A percentile compares a stretch with the other conserved stretches of the same genome.
phyloP scores from a whole-genome alignment of 2,797 vertebrate species.

The Thripadectes ignobilis region DNA sequence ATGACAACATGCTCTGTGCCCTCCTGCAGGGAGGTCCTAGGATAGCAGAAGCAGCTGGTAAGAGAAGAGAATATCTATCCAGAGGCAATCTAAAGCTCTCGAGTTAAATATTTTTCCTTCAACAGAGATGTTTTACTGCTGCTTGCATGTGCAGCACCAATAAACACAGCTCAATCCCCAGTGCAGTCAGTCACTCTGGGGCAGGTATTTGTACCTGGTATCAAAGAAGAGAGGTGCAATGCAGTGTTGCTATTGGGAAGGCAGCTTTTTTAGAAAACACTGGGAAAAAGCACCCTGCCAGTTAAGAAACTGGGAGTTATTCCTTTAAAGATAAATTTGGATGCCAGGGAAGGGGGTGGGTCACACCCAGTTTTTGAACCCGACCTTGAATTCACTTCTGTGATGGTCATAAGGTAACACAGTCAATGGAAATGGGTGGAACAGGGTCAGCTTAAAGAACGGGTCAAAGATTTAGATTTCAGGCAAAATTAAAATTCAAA shows the following conservation, averaged over 20 bases:
- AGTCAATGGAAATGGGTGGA: neutral
- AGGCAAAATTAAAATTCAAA: constrained; percentile 38
- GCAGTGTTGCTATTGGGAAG: neutral
- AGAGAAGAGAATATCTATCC: neutral
- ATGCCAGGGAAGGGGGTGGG: neutral
- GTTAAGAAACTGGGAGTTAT: neutral
- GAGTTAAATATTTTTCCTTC: constrained; percentile 5
- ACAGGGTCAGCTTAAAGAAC: neutral
- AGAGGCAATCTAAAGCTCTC: neutral
- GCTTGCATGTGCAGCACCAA: neutral
- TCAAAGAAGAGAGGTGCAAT: neutral
- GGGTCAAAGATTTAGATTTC: constrained; percentile 7
- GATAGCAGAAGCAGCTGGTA: neutral
- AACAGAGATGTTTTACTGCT: neutral
- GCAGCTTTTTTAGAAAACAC: neutral
- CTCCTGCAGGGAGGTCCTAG: neutral
- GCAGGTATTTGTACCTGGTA: neutral
- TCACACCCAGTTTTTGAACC: neutral
- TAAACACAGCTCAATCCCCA: neutral
- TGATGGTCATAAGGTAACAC: neutral
- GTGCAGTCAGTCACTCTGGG: neutral
- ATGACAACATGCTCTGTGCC: neutral
- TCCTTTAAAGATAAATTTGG: neutral
- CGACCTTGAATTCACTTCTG: neutral
- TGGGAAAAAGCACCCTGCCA: neutral